phyloP scores from a whole-genome alignment of 2,888 invertebrate species.

The Lasioglossum lativentre region DNA sequence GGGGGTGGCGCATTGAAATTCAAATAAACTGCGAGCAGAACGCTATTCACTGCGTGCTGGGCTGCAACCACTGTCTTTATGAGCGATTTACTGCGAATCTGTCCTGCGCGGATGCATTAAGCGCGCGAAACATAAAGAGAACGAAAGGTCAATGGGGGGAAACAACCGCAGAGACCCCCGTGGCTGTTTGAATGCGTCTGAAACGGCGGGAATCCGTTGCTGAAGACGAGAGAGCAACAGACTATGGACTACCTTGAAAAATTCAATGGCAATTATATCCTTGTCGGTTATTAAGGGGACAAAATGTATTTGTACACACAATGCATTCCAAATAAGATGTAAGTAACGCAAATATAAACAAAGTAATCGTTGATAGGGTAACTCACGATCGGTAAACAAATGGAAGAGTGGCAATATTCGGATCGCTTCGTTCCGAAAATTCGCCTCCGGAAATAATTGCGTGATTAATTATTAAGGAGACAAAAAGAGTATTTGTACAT shows the following conservation, averaged over 20 bases:
- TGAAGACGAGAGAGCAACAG: constrained; percentile 31
- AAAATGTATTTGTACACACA: constrained; percentile 5
- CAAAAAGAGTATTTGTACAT: constrained; percentile 11
- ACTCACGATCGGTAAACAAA: too few species aligned
- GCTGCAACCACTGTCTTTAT: constrained; percentile 52
- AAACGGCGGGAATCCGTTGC: constrained; percentile 46
- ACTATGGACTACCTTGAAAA: constrained; percentile 31
- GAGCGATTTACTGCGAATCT: constrained; percentile 64
- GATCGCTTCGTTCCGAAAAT: too few species aligned
- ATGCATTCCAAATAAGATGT: too few species aligned
- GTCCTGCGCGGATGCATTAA: constrained; percentile 45
- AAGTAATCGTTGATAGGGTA: too few species aligned
- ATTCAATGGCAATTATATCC: constrained; percentile 60
- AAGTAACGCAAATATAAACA: too few species aligned
- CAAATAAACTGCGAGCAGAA: constrained; percentile 59
- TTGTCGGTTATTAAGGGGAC: constrained; percentile 41
- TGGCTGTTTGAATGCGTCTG: constrained; percentile 40
- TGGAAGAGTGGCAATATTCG: too few species aligned
- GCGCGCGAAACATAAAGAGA: constrained; percentile 38
- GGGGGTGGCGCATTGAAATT: constrained; percentile 58
- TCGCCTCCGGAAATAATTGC: too few species aligned
- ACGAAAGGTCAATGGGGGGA: constrained; percentile 34
- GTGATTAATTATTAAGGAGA: constrained; percentile 42
- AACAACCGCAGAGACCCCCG: constrained; percentile 19
- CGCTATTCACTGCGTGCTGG: constrained; percentile 39